Conservation (phyloP, 2,113 vertebrate species). For the Cromileptes altivelis region DNA sequence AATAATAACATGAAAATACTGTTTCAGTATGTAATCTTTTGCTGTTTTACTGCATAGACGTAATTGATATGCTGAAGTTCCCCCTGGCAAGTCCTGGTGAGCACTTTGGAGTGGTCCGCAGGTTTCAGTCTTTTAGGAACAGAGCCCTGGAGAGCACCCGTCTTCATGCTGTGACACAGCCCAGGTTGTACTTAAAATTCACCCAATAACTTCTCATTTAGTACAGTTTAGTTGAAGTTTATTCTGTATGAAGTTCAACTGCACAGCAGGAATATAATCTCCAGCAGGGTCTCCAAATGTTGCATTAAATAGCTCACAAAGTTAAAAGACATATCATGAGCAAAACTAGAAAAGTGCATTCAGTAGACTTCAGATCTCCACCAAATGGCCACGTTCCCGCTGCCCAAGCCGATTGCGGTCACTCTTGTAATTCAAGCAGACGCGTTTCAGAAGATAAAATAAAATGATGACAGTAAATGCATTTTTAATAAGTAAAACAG, state of each 20-base stretch:
- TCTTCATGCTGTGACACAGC: slow-evolving; percentile 81
- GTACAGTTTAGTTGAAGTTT: slow-evolving; percentile 22
- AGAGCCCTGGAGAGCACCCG: slow-evolving; percentile 87
- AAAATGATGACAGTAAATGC: no score
- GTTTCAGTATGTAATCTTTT: not conserved
- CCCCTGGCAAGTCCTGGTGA: slow-evolving; percentile 91
- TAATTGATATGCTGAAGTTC: slow-evolving; percentile 86
- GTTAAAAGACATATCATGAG: no score
- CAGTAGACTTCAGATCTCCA: no score
- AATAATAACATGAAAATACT: not conserved
- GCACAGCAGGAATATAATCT: slow-evolving; percentile 5
- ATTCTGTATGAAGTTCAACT: slow-evolving; percentile 27
- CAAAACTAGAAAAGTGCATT: no score
- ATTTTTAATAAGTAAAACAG: no score
- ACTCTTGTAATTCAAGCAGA: no score
- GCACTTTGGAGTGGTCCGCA: slow-evolving; percentile 89
- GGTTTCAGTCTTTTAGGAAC: slow-evolving; percentile 87
- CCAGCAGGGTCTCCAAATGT: slow-evolving; percentile 30
- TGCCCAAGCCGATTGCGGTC: no score
- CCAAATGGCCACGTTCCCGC: no score
- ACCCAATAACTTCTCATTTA: slow-evolving; percentile 25
- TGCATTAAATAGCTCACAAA: slow-evolving; percentile 1
- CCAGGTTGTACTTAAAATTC: slow-evolving; percentile 84
- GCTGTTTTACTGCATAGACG: slow-evolving; percentile 80
- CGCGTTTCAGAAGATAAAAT: no score